Conservation (phyloP, 2,888 invertebrate species). For the Ochlodes sylvanus region DNA sequence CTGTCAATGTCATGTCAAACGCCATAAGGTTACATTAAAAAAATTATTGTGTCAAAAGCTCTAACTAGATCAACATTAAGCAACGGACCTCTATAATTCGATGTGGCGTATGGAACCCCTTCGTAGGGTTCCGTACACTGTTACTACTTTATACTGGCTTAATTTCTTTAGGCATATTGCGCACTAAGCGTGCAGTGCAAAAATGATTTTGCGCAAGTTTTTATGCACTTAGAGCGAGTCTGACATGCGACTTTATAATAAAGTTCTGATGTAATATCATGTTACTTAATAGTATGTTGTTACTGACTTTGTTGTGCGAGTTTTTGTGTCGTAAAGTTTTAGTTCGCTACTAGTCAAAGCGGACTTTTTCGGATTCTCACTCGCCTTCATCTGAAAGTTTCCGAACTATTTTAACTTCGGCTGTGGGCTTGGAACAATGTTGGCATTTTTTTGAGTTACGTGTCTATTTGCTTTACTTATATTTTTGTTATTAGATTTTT, state of each 20-base stretch:
- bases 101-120: too few relatives aligned
- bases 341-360: conserved; percentile 21
- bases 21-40: too few relatives aligned
- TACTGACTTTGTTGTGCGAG: conserved; percentile 10
- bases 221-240: conserved; percentile 13
- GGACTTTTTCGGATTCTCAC: conserved; percentile 23
- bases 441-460: neutral
- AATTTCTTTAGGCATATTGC: conserved; percentile 8
- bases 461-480: conserved; percentile 10
- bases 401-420: conserved; percentile 25
- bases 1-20: too few relatives aligned
- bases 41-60: too few relatives aligned
- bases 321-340: conserved; percentile 21
- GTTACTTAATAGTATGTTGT: conserved; percentile 19
- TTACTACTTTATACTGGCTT: neutral
- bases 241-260: conserved; percentile 18
- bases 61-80: too few relatives aligned
- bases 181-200: conserved; percentile 17
- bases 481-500: conserved; percentile 29
- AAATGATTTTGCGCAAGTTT: conserved; percentile 13
- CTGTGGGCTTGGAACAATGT: conserved; percentile 25
- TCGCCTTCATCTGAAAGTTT: conserved; percentile 28
- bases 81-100: too few relatives aligned
- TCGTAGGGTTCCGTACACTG: neutral
- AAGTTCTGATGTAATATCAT: conserved; percentile 8